Percentiles rank a stretch among this genome's conserved stretches.
Conservation (phyloP, 2,888 invertebrate genomes). For the Acrocyrtus sp. region DNA sequence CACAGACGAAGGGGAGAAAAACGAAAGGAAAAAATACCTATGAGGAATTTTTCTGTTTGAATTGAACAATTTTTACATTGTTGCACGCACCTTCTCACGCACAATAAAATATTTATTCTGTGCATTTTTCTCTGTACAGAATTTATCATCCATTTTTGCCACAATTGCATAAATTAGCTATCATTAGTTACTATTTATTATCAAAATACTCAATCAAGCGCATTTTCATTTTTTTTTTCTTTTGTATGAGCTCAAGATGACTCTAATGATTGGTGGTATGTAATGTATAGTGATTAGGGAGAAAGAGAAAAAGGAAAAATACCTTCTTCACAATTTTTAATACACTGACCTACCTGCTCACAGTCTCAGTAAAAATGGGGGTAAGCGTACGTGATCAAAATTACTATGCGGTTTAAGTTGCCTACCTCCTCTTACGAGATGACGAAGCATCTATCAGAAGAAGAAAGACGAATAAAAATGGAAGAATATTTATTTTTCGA, state of each 20-base stretch:
- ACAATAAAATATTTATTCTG: neutral
- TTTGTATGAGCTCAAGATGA: too few species aligned
- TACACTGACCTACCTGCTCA: slow-evolving; percentile 31
- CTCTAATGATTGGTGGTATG: too few species aligned
- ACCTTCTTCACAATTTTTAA: slow-evolving; percentile 12
- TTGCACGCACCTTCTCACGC: neutral
- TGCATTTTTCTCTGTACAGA: neutral
- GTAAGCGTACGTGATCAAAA: too few species aligned
- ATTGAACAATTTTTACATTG: neutral
- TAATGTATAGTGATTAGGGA: too few species aligned
- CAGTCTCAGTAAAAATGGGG: too few species aligned
- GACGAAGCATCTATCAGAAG: too few species aligned
- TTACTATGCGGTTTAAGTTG: slow-evolving; percentile 16
- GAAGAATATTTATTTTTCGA: too few species aligned
- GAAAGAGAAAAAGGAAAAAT: neutral
- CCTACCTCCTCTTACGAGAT: too few species aligned
- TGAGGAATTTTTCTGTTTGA: slow-evolving; percentile 12
- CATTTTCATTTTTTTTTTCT: neutral
- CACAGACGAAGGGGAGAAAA: too few species aligned
- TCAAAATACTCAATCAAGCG: slow-evolving; percentile 13
- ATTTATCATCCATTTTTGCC: neutral
- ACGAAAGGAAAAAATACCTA: slow-evolving; percentile 9
- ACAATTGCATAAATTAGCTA: neutral
- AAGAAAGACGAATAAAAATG: too few species aligned
- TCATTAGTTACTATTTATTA: slow-evolving; percentile 12